Evolutionary conservation across 2,888 invertebrate genomes (phyloP), one percentile per base, ranked within the genome.

Genomic region (Aradus depressus): DNA sequence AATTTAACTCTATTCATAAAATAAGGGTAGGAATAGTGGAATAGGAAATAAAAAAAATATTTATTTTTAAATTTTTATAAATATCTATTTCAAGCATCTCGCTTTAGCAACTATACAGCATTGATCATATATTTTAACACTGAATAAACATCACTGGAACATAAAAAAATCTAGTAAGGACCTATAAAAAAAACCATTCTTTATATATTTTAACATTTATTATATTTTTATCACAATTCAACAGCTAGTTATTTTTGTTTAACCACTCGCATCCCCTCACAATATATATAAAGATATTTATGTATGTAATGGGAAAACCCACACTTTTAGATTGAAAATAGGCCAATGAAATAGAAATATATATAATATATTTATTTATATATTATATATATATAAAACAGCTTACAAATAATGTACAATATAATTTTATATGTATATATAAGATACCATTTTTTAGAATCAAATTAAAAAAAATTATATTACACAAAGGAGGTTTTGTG

Each of bases 41-140:
- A n/a, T n/a, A n/a, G n/a, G n/a, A n/a, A n/a, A n/a, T n/a, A n/a
- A n/a, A n/a, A n/a, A n/a, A n/a, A n/a, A n/a, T n/a, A n/a, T n/a
- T n/a, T n/a, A n/a, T n/a, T n/a, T n/a, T n/a, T n/a, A 50, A 26
- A 19, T 21, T 35, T 31, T 44, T 44, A 50, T 34, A 50, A 50
- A 50, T 50, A 39, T 50, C 50, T 50, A 50, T 43, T 50, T 41
- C 23, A 50, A 50, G 50, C 50, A 44, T 50, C 21, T 42, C 42
- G 35, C 50, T 38, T 41, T 50, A 50, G 44, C 50, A 38, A 50
- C 50, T 50, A 50, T 43, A 34, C 50, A 50, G 50, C 50, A 50
- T 43, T 50, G 22, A 25, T 23, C n/a, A 42, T 50, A 50, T 34
- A 44, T 26, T 18, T 21, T 8, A 12, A n/a, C n/a, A n/a, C n/a